Base-by-base conservation (phyloP, 1,140 invertebrate genomes). In the Dryas iulia region DNA sequence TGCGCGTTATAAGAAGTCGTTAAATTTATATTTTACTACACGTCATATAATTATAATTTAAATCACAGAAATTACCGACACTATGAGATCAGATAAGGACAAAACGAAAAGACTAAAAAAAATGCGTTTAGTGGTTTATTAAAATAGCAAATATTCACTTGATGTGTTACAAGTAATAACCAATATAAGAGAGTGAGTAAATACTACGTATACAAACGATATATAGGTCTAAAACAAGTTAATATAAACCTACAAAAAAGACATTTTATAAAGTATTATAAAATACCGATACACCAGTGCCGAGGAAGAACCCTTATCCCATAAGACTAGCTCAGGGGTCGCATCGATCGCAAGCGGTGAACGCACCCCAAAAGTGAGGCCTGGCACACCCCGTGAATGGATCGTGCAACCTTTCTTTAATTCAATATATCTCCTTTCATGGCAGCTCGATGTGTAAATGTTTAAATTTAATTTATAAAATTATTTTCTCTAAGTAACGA, bases 331-430 rank as follows among this genome's bases (percentile, higher is more conserved):
- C 39, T 21, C 39, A 47, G 39, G 39, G 39, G 39, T 47, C 71
- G 78, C 80, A 87, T 87, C 84, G 84, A 87, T 87, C 83, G 86
- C 74, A 71, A 66, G 82, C 84, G 85, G 82, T 83, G 82, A 87
- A 87, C 85, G 82, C 79, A 86, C 84, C 85, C 87, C 78, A 80
- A 84, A 47, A 83, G 81, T 77, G 60, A 74, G 71, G 39, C 14
- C 18, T 79, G 75, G 69, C 78, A 79, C 80, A 77, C 78, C 81
- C 79, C 71, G 66, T 35, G 52, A 23, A 63, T 72, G 66, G 66
- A 73, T 73, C 72, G 72, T 71, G 39, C 33, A 69, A 58, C 24
- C 66, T 59, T 66, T 72, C 74, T 66, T 76, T 76, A 78, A 75
- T 47, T 21, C 39, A 47, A 47, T 47, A 47, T 47, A 18, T 47